These are phyloP conservation scores for Rhinichthys osculus DNA, from an alignment of 2,797 vertebrate genomes.

Conservation along the genomic window DNA sequence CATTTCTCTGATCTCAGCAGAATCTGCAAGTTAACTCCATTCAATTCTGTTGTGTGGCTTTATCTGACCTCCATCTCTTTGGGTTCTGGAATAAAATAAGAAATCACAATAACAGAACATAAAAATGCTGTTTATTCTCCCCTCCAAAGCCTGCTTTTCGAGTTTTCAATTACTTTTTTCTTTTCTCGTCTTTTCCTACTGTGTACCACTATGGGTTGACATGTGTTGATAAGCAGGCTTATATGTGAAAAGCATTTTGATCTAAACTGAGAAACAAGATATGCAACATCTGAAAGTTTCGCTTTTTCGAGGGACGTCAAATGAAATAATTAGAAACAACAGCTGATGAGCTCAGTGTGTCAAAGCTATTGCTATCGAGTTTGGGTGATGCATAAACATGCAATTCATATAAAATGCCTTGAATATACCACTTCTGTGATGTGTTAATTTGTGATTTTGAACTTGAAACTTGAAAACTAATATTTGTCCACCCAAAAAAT, in stretches of 20 bases:
- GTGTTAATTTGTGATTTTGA: background rate
- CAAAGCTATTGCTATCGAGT: background rate
- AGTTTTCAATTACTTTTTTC: background rate
- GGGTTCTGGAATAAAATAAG: background rate
- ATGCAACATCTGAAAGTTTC: background rate
- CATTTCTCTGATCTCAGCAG: background rate
- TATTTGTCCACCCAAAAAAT: background rate
- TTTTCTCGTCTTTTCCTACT: background rate
- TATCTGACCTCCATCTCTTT: slow-evolving; percentile 4
- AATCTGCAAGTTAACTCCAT: background rate
- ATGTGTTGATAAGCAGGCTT: background rate
- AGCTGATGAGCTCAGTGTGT: background rate
- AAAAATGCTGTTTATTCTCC: background rate
- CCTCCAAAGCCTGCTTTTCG: background rate
- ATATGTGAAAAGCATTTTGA: background rate
- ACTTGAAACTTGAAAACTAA: background rate
- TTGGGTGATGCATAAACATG: background rate
- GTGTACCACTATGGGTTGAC: background rate
- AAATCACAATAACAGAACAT: background rate
- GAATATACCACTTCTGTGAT: background rate
- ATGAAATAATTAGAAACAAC: background rate
- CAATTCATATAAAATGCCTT: background rate
- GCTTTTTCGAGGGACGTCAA: background rate
- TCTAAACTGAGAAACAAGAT: background rate
- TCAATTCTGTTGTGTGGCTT: background rate